Base-by-base conservation (phyloP, 2,113 vertebrate genomes). In the Micronycteris hirsuta region DNA sequence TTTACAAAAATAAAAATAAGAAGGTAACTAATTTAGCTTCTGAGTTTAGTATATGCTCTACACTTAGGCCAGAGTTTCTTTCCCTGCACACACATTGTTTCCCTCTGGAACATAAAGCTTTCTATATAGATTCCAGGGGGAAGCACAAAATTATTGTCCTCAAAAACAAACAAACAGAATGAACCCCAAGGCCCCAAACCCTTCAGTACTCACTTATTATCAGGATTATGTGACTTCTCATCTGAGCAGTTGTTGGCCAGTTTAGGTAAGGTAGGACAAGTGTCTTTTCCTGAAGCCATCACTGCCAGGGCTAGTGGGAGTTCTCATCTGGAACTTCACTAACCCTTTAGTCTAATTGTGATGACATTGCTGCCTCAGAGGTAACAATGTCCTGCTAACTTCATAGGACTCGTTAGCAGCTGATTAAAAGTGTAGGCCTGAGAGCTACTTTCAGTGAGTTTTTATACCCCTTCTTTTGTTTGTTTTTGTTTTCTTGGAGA, bases 221-320 rank as follows among this genome's bases (percentile, higher is more conserved):
- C 24, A 68, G 61, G 68, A 11, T 95, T 96, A 3, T 33, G 0
- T 71, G 16, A 56, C 63, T 2, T 86, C 56, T 86, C 82, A 8
- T 77, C 43, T 28, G 67, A 14, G 41, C 43, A 56, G 14, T 0
- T 90, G 43, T 43, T 68, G 45, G 28, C 5, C 26, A 94, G 73
- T 70, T 96, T 94, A 17, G 97, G 96, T 73, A 86, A 93, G 56
- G 49, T 1, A 41, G 78, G 93, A 89, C 33, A 49, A 58, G 67
- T 45, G 49, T 97, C 96, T 93, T 89, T 93, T 52, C 61, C 82
- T 6, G 83, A 89, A 77, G 96, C 86, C 96, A 96, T 97, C 31
- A 0, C 22, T 52, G 92, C 61, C 22, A 38, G 58, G 41, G 78
- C 16, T 70, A 81, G 36, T 16, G 65, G 84, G 70, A 92, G 96